Base-by-base conservation (phyloP, 2,888 invertebrate species). In the Mallateleia sp. region DNA sequence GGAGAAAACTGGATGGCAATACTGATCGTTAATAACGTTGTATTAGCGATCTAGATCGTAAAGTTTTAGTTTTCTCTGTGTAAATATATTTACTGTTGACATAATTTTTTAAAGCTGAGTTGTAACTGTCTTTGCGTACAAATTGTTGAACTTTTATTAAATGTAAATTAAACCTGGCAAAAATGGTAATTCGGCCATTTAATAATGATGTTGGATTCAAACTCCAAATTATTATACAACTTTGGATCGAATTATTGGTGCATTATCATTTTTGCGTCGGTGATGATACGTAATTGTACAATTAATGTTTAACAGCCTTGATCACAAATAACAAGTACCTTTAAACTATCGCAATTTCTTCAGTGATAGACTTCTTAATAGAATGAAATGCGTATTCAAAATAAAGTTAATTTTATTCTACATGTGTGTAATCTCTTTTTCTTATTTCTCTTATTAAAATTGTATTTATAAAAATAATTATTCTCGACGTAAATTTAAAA, bases 311-410 rank as follows among this genome's bases (percentile, higher is more conserved):
- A 66, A 74, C 81, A 74, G 81, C 81, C 74, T 74, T 81, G 81
- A 81, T 81, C 81, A 81, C 66, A 81, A 72, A 47, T 80, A 74
- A 81, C 38, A 50, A 81, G 72, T 81, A 81, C 81, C 81, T 81
- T 81, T 32, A 38, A 58, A 66, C 66, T 72, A 66, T 74, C 80
- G 74, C 66, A 64, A 66, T 66, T 66, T 66, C 34, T 66, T 50
- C 58, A 72, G 72, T 80, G 81, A 81, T 81, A 74, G 81, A 81
- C 74, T 81, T 74, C 74, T 64, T 54, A 62, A 34, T 34, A 62
- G 32, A 64, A 42, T 18, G 11, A 64, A 71, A 62, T 66, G 50
- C 71, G 47, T 20, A 42, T 69, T 69, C n/a, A 24, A 58, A 79
- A 72, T 56, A 64, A 80, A 62, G 47, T 34, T 54, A 42, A 71